phyloP scores from a whole-genome alignment of 2,888 invertebrate species.

The Netelia fuscicornis region DNA sequence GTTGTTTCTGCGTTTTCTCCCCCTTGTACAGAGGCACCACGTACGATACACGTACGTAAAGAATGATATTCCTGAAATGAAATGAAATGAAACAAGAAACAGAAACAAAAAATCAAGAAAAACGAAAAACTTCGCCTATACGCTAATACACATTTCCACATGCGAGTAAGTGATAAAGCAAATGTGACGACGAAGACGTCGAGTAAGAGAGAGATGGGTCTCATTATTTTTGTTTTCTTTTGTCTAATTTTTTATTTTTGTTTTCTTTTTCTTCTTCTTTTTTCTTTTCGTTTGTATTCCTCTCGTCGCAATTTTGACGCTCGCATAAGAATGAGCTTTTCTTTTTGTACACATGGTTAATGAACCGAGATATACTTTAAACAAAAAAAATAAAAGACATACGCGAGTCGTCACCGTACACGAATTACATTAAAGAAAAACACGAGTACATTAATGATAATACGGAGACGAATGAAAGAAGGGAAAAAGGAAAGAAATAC shows the following conservation, averaged over 20 bases:
- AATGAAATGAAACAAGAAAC: constrained; percentile 8
- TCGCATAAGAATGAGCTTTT: constrained; percentile 27
- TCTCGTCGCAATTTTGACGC: constrained; percentile 35
- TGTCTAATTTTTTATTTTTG: constrained; percentile 21
- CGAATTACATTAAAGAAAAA: constrained; percentile 36
- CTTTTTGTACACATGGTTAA: constrained; percentile 8
- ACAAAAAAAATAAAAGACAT: neutral
- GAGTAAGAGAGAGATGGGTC: neutral
- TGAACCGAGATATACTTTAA: constrained; percentile 41
- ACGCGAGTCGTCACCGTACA: constrained; percentile 26
- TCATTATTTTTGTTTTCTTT: neutral
- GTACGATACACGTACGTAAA: constrained; percentile 38
- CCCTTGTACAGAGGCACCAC: constrained; percentile 13
- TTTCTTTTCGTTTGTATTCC: constrained; percentile 28
- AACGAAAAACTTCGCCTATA: constrained; percentile 41
- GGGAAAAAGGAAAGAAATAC: constrained; percentile 17
- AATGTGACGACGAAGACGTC: constrained; percentile 49
- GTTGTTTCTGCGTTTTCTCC: constrained; percentile 15
- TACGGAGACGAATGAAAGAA: constrained; percentile 46
- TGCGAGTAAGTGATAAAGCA: constrained; percentile 50
- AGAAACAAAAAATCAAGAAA: constrained; percentile 15
- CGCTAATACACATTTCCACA: constrained; percentile 54
- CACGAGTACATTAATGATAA: constrained; percentile 55
- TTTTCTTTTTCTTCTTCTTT: constrained; percentile 24
- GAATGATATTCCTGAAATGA: constrained; percentile 34